Percentiles rank a stretch among this genome's conserved stretches.
Conservation (phyloP, 2,888 invertebrate species). For the Pinctada fucata region DNA sequence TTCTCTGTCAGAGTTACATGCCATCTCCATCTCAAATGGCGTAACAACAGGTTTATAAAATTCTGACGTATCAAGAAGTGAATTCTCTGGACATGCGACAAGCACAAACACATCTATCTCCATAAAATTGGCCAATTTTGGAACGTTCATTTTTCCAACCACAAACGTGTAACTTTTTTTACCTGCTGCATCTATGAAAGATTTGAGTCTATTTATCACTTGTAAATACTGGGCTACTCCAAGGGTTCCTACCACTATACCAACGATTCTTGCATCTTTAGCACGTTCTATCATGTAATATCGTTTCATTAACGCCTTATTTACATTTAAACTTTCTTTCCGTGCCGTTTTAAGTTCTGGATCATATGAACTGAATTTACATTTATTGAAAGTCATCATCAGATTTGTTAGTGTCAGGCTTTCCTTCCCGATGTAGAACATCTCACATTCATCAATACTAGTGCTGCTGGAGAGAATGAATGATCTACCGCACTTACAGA, state of each 20-base stretch:
- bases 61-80: slow-evolving; percentile 87
- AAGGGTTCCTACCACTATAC: slow-evolving; percentile 93
- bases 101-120: slow-evolving; percentile 94
- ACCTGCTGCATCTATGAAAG: slow-evolving; percentile 84
- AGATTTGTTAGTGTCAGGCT: slow-evolving; percentile 83
- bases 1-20: slow-evolving; percentile 79
- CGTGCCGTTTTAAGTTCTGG: slow-evolving; percentile 60
- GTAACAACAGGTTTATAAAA: slow-evolving; percentile 94
- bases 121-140: slow-evolving; percentile 96
- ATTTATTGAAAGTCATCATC: slow-evolving; percentile 76
- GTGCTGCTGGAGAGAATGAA: neutral
- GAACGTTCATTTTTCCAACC: slow-evolving; percentile 95
- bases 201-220: slow-evolving; percentile 86
- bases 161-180: slow-evolving; percentile 94
- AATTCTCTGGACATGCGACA: slow-evolving; percentile 94
- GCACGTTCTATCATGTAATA: slow-evolving; percentile 92
- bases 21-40: slow-evolving; percentile 92
- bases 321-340: slow-evolving; percentile 69
- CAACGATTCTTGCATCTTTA: slow-evolving; percentile 91
- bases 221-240: slow-evolving; percentile 86
- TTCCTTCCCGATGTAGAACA: slow-evolving; percentile 84
- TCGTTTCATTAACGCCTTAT: slow-evolving; percentile 86
- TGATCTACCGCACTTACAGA: slow-evolving; percentile 57
- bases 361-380: slow-evolving; percentile 75
- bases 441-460: slow-evolving; percentile 79